Base-by-base conservation (phyloP, 2,797 vertebrate genomes). In the Denticeps clupeoides region DNA sequence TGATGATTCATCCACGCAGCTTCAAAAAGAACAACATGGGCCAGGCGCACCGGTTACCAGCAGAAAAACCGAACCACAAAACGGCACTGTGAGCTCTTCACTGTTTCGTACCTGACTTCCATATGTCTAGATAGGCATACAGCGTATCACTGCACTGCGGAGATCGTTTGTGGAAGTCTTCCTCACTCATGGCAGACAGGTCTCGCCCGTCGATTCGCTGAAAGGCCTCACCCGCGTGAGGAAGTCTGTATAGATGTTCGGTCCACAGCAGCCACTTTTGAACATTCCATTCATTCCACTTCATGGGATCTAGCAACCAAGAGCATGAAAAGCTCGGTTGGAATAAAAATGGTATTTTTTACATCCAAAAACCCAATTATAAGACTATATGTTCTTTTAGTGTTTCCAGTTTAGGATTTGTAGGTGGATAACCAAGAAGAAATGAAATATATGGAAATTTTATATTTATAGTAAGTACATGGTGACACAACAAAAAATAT, bases 261-360 rank as follows among this genome's bases (percentile, higher is more conserved):
- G 91, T 97, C 95, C 95, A 97, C 53, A 97, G 73, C 61, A 99
- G 83, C 95, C 95, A 99, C 76, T 97, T 97, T 80, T 97, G 93
- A 45, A 97, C 95, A 0, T 99, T 90, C 10, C 84, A 81, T 0
- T 77, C 77, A 70, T 83, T 94, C 95, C 95, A 98, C 68, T 94
- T 91, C 15, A 69, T 78, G 0, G 95, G 93, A 53, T 98, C 95
- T 97, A 51, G 4, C n/a, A n/a, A n/a, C n/a, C n/a, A n/a, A n/a
- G n/a, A n/a, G n/a, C n/a, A n/a, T n/a, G n/a, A n/a, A n/a, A n/a
- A n/a, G n/a, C n/a, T n/a, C n/a, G n/a, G n/a, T n/a, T n/a, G n/a
- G n/a, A n/a, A n/a, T n/a, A n/a, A n/a, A n/a, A n/a, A n/a, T n/a
- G n/a, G n/a, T n/a, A n/a, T n/a, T n/a, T n/a, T n/a, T n/a, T n/a